phyloP scores from a whole-genome alignment of 2,888 invertebrate genomes.

The Apotomis turbidana region DNA sequence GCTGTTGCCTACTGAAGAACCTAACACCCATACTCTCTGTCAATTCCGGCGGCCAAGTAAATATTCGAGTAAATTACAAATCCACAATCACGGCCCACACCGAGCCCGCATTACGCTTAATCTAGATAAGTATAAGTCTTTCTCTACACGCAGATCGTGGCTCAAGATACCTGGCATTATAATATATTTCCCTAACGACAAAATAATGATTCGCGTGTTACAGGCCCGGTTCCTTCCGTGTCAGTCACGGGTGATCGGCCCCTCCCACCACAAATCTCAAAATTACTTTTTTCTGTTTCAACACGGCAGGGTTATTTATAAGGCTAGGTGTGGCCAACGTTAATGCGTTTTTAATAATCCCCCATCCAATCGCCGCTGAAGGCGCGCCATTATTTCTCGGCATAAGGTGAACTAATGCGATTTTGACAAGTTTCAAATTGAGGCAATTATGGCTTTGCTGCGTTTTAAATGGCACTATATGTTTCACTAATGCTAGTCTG shows the following conservation, averaged over 20 bases:
- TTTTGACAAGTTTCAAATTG: slow-evolving; percentile 83
- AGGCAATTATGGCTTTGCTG: slow-evolving; percentile 78
- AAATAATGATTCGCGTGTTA: slow-evolving; percentile 83
- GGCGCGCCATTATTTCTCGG: slow-evolving; percentile 69
- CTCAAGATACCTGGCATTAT: slow-evolving; percentile 66
- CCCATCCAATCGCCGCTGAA: slow-evolving; percentile 75
- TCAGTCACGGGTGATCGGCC: slow-evolving; percentile 79
- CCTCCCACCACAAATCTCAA: slow-evolving; percentile 73
- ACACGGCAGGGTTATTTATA: slow-evolving; percentile 68
- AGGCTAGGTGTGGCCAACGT: slow-evolving; percentile 74
- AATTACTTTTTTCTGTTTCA: slow-evolving; percentile 78
- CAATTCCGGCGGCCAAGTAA: neutral
- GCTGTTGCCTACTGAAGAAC: neutral
- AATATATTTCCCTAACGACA: slow-evolving; percentile 76
- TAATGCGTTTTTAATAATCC: slow-evolving; percentile 83
- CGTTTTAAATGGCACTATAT: slow-evolving; percentile 72
- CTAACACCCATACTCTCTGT: neutral
- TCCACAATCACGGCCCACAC: slow-evolving; percentile 12
- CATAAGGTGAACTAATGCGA: slow-evolving; percentile 77
- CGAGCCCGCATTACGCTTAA: slow-evolving; percentile 35
- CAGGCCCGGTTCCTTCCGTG: slow-evolving; percentile 75
- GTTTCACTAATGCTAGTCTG: slow-evolving; percentile 52
- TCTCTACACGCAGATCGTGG: slow-evolving; percentile 57
- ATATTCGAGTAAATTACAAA: slow-evolving; percentile 1
- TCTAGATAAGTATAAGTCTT: slow-evolving; percentile 49